A percentile compares a stretch with the other conserved stretches of the same genome.
Conservation (phyloP, 2,888 invertebrate species). For the Phalangium opilio region DNA sequence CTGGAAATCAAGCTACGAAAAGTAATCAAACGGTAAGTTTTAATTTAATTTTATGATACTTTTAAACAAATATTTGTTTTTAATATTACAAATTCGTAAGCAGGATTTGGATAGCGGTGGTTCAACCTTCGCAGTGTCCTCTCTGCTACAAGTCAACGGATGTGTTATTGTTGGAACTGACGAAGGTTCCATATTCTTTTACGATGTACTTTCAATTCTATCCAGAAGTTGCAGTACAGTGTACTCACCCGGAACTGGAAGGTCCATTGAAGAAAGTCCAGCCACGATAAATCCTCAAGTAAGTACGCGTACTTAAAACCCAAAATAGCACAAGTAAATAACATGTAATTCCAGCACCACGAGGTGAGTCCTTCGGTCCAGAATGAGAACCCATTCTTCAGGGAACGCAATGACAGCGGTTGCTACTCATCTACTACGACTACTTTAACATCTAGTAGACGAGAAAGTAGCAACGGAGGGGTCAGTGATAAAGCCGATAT, state of each 20-base stretch:
- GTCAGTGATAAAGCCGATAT: background rate
- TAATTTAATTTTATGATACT: no score
- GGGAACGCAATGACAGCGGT: constrained; percentile 12
- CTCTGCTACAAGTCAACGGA: constrained; percentile 30
- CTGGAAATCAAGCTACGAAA: background rate
- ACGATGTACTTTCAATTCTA: constrained; percentile 22
- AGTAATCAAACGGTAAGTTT: background rate
- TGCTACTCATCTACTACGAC: constrained; percentile 12
- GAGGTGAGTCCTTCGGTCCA: no score
- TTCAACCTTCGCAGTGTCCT: background rate
- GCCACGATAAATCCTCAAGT: no score
- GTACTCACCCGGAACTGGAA: background rate
- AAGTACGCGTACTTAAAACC: no score
- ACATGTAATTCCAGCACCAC: no score
- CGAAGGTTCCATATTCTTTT: constrained; percentile 34
- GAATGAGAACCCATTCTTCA: no score
- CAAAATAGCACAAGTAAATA: no score
- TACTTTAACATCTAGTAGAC: constrained; percentile 6
- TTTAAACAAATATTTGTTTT: no score
- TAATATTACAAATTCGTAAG: no score
- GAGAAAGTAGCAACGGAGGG: constrained; percentile 3
- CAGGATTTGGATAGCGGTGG: no score
- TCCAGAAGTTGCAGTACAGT: background rate
- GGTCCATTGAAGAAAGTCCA: no score
- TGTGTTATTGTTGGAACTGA: constrained; percentile 37